Conservation (phyloP, 1,140 invertebrate genomes). For the Drosophila serrata region DNA sequence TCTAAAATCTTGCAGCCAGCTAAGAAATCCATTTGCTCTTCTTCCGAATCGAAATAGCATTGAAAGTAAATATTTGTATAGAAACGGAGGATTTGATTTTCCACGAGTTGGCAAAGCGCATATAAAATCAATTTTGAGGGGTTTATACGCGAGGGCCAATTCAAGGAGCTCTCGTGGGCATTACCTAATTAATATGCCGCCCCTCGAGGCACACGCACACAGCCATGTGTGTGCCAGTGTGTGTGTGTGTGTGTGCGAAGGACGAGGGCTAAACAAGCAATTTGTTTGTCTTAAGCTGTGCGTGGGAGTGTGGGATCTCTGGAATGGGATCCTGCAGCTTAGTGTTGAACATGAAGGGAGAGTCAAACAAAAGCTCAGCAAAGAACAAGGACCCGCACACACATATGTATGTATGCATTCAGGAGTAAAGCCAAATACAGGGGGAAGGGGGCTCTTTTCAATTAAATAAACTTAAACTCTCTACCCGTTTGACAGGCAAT, state of each 20-base stretch:
- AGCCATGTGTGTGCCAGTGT: too few species aligned
- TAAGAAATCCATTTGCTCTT: constrained; percentile 34
- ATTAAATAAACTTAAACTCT: constrained; percentile 76
- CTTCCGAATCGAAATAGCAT: constrained; percentile 12
- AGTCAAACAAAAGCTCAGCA: constrained; percentile 24
- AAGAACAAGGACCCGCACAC: constrained; percentile 7
- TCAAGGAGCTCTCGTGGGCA: constrained; percentile 29
- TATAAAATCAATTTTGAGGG: constrained; percentile 41
- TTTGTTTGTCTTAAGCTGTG: constrained; percentile 63
- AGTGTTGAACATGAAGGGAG: constrained; percentile 4
- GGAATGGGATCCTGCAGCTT: constrained; percentile 5
- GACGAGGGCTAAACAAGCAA: constrained; percentile 65
- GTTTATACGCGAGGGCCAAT: constrained; percentile 29
- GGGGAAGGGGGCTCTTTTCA: too few species aligned
- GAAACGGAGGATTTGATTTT: constrained; percentile 13
- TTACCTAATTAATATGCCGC: constrained; percentile 53
- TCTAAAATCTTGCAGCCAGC: constrained; percentile 18
- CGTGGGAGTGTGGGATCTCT: not conserved
- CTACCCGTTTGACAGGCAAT: constrained; percentile 51
- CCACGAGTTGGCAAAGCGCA: constrained; percentile 21
- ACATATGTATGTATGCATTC: too few species aligned
- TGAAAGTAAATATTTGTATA: constrained; percentile 53
- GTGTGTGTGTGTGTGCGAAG: constrained; percentile 2
- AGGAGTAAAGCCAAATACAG: not conserved
- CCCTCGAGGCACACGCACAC: constrained; percentile 8